Percentiles rank a stretch among this genome's conserved stretches.
phyloP scores from a whole-genome alignment of 2,113 vertebrate genomes.

The Saguinus midas region DNA sequence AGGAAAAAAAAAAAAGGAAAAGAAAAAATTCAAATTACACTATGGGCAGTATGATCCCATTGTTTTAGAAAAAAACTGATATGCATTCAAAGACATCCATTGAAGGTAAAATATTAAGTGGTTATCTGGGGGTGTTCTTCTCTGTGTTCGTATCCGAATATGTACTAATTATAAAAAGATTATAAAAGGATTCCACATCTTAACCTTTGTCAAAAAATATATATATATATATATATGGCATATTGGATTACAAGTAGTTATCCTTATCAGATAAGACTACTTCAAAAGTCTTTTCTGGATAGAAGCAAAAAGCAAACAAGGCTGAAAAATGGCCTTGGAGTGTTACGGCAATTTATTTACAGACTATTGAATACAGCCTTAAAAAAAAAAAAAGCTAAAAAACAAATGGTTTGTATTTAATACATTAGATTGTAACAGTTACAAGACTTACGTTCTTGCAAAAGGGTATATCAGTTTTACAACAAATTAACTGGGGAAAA shows the following conservation, averaged over 20 bases:
- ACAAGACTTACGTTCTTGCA: constrained; percentile 45
- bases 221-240: neutral
- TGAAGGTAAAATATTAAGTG: constrained; percentile 26
- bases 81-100: neutral
- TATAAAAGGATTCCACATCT: neutral
- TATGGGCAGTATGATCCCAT: neutral
- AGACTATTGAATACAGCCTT: constrained; percentile 73
- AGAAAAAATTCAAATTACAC: neutral
- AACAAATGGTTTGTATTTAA: constrained; percentile 41
- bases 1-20: neutral
- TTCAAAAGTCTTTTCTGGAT: constrained; percentile 8
- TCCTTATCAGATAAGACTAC: neutral
- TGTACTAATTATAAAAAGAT: neutral
- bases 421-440: constrained; percentile 34
- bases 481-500: constrained; percentile 7
- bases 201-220: neutral
- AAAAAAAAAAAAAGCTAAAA: too few relatives aligned
- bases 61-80: neutral
- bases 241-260: neutral
- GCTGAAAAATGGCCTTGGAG: constrained; percentile 57
- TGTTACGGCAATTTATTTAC: constrained; percentile 81
- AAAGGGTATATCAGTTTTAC: neutral
- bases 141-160: neutral
- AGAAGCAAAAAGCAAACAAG: constrained; percentile 68
- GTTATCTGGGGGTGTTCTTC: neutral